These are phyloP conservation scores for Dexiosoma caninum DNA, from an alignment of 2,888 invertebrate genomes.

Conservation along the genomic window DNA sequence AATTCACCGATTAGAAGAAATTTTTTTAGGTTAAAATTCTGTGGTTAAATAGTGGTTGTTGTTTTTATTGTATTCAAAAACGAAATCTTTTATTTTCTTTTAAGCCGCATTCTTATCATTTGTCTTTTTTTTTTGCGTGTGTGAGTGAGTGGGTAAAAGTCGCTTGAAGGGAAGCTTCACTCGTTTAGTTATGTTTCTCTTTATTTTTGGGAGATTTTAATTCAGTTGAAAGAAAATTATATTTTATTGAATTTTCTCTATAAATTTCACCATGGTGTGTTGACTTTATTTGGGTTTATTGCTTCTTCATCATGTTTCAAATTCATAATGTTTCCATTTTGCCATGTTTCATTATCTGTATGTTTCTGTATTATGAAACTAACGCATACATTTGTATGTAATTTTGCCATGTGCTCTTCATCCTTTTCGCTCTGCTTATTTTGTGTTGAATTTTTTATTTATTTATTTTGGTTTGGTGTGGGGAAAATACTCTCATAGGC, in stretches of 20 bases:
- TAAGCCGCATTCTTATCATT: background rate
- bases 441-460: slow-evolving; percentile 54
- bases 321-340: slow-evolving; percentile 2
- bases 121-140: background rate
- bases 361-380: slow-evolving; percentile 2
- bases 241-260: background rate
- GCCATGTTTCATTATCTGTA: background rate
- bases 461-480: background rate
- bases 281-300: background rate
- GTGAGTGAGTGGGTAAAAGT: background rate
- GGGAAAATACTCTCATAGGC: background rate
- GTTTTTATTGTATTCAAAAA: background rate
- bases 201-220: background rate
- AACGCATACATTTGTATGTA: slow-evolving; percentile 51
- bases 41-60: slow-evolving; percentile 31
- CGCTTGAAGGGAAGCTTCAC: slow-evolving; percentile 1
- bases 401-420: slow-evolving; percentile 24
- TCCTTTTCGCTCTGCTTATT: background rate
- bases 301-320: background rate
- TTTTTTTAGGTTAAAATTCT: slow-evolving; percentile 54
- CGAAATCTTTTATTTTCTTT: slow-evolving; percentile 1
- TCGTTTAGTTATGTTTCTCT: background rate
- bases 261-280: background rate
- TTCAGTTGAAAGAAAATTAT: background rate
- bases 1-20: slow-evolving; percentile 39